These are phyloP conservation scores for Clistopyga incitator DNA, from an alignment of 2,888 invertebrate species.

Conservation along the genomic window DNA sequence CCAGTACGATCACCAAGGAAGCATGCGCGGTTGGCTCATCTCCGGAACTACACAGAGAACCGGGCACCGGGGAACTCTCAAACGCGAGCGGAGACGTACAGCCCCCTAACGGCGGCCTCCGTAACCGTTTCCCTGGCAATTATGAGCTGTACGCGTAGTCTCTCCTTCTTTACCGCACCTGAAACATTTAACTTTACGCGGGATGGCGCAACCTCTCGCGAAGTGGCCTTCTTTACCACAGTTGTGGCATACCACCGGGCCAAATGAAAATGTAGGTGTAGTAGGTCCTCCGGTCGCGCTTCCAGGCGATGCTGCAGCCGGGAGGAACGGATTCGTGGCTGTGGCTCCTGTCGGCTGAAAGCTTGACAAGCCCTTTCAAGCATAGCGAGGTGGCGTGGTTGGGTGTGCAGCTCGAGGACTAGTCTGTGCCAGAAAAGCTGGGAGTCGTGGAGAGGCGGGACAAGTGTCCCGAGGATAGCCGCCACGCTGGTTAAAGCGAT, in stretches of 20 bases:
- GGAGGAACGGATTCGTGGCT: neutral
- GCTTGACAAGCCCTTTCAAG: too few species aligned
- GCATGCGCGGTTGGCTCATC: neutral
- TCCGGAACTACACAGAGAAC: neutral
- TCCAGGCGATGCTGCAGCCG: neutral
- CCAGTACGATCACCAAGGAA: neutral
- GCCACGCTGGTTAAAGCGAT: neutral
- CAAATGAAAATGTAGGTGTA: neutral
- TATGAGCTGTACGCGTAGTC: neutral
- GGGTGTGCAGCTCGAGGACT: too few species aligned
- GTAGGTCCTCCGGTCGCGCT: too few species aligned
- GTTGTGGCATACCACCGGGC: constrained; percentile 22
- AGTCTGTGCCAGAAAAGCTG: too few species aligned
- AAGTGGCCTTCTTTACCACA: constrained; percentile 34
- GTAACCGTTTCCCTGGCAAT: constrained; percentile 16
- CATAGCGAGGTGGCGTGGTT: too few species aligned
- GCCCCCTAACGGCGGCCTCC: neutral
- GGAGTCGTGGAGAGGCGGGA: too few species aligned
- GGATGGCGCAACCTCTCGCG: neutral
- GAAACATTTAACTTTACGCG: neutral
- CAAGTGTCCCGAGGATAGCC: too few species aligned
- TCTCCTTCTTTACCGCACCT: constrained; percentile 31
- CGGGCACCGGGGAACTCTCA: neutral
- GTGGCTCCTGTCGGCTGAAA: too few species aligned
- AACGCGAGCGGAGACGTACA: neutral